Percentiles rank a stretch among this genome's conserved stretches.
phyloP scores from a whole-genome alignment of 2,113 vertebrate species.

The Trematomus loennbergii region DNA sequence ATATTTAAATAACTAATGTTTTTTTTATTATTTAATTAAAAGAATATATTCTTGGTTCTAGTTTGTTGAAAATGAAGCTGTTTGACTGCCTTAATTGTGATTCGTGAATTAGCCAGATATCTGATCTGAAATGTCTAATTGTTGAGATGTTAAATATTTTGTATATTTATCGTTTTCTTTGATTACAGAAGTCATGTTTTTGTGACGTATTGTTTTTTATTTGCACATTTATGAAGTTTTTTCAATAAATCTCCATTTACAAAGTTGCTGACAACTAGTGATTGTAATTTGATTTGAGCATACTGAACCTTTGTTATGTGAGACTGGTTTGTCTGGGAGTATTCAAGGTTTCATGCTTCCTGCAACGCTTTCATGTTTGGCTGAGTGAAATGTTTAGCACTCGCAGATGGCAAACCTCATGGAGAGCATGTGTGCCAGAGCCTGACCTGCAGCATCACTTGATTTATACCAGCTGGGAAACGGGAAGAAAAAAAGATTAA shows the following conservation, averaged over 20 bases:
- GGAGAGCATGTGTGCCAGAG: not conserved
- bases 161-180: slow-evolving; percentile 56
- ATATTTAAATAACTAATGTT: slow-evolving; percentile 39
- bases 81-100: slow-evolving; percentile 68
- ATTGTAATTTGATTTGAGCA: not conserved
- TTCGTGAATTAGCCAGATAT: slow-evolving; percentile 50
- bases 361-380: not conserved
- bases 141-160: slow-evolving; percentile 44
- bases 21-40: slow-evolving; percentile 62
- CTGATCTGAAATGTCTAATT: slow-evolving; percentile 30
- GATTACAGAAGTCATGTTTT: slow-evolving; percentile 46
- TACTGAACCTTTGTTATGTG: not conserved
- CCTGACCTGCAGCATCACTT: slow-evolving; percentile 19
- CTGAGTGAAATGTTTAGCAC: slow-evolving; percentile 22
- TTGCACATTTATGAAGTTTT: slow-evolving; percentile 46
- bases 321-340: not conserved
- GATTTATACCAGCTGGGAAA: slow-evolving; percentile 29
- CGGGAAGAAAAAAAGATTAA: not conserved
- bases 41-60: slow-evolving; percentile 34
- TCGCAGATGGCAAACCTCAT: slow-evolving; percentile 43
- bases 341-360: not conserved
- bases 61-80: slow-evolving; percentile 48
- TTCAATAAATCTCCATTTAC: slow-evolving; percentile 49
- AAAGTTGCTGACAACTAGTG: not conserved
- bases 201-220: slow-evolving; percentile 49